Conservation (phyloP, 1,140 invertebrate genomes). For the Solen grandis region DNA sequence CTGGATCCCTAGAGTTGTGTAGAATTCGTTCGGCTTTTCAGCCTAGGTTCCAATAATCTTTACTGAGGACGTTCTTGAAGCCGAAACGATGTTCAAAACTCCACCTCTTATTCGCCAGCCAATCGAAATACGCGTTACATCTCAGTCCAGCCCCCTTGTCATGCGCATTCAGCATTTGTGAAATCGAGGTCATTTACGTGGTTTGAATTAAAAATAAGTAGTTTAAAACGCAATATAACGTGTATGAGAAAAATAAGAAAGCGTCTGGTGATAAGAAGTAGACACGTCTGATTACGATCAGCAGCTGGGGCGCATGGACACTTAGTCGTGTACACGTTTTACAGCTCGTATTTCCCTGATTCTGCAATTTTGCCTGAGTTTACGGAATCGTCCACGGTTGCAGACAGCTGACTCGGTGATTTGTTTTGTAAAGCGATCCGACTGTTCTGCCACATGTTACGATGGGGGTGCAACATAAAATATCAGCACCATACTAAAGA, state of each 20-base stretch:
- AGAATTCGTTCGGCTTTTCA: slow-evolving; percentile 39
- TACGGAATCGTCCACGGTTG: too few species aligned
- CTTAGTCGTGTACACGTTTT: background rate
- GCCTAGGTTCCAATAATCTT: slow-evolving; percentile 42
- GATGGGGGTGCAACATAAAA: too few species aligned
- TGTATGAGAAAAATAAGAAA: slow-evolving; percentile 37
- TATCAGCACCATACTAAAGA: too few species aligned
- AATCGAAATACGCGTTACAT: slow-evolving; percentile 38
- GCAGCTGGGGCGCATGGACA: too few species aligned
- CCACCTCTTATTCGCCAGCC: slow-evolving; percentile 10
- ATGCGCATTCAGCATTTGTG: background rate
- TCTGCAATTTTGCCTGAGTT: slow-evolving; percentile 34
- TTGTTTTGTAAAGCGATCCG: too few species aligned
- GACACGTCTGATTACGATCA: slow-evolving; percentile 35
- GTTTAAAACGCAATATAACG: slow-evolving; percentile 37
- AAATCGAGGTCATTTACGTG: slow-evolving; percentile 31
- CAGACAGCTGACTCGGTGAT: too few species aligned
- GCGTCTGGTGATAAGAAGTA: too few species aligned
- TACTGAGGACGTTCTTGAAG: background rate
- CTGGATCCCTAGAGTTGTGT: slow-evolving; percentile 34
- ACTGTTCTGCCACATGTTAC: too few species aligned
- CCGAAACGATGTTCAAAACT: background rate
- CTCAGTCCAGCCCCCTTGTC: background rate
- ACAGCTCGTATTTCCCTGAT: slow-evolving; percentile 36
- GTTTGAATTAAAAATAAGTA: slow-evolving; percentile 17